Evolutionary conservation across 2,797 vertebrate species (phyloP), one percentile per base, ranked within the genome.

Genomic region (Sarcophilus harrisii): DNA sequence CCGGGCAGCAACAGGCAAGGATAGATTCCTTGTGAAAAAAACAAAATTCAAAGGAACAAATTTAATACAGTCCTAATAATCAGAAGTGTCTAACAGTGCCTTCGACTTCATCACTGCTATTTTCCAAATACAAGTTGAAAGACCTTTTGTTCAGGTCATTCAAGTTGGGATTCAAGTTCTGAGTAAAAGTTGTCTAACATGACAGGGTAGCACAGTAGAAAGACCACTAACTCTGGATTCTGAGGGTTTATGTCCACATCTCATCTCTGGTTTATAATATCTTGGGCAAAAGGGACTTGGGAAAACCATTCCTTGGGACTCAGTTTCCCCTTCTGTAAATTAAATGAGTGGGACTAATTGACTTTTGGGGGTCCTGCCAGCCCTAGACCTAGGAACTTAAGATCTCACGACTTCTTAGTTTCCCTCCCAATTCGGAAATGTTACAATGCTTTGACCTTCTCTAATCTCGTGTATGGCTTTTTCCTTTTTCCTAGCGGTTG

Each of bases 401-500:
- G 57, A 57, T 57, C 57, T 57, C 13, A 16, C 18, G 57, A 57
- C 57, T 18, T 58, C 58, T 58, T 58, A 58, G 58, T 18, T 55
- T 58, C 21, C 73, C 45, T 81, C 21, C 38, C 73, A 49, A 58
- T 45, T 91, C n/a, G 81, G 58, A 81, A 49, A 58, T 93, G 89
- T 21, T 58, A 49, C 30, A 91, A 12, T 55, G 92, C 38, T 92
- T 94, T 49, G 73, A 49, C 38, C 24, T 57, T 58, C 27, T 93
- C 95, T 89, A 96, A 92, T 2, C 57, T 91, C 24, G 97, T 90
- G 94, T 92, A n/a, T 32, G 49, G 92, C 12, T 96, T 92, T 94
- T 1, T 21, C 45, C 27, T 93, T 54, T 91, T 52, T 95, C 73
- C 62, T 59, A 49, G 60, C 92, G 90, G 32, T 94, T 95, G n/a